Percentiles rank a stretch among this genome's conserved stretches.
These are phyloP conservation scores for Caenorhabditis auriculariae DNA, from an alignment of 2,888 invertebrate genomes.

Conservation along the genomic window DNA sequence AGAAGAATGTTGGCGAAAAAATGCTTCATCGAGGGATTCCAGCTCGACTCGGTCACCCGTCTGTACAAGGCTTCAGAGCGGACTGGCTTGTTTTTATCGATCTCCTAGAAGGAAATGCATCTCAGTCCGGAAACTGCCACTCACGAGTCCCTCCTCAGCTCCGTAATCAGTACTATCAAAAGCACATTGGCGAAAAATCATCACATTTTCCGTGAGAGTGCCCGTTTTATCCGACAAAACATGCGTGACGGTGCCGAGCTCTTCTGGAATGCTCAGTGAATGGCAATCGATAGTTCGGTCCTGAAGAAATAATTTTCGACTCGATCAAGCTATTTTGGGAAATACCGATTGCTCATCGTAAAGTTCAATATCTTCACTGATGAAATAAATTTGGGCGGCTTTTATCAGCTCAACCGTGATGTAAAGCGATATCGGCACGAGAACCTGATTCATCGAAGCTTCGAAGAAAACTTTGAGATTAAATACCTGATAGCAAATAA, in stretches of 20 bases:
- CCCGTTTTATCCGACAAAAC: constrained; percentile 58
- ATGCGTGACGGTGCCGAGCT: constrained; percentile 66
- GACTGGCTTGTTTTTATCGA: constrained; percentile 12
- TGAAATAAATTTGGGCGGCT: constrained; percentile 90
- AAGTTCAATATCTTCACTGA: constrained; percentile 83
- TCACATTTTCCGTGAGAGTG: constrained; percentile 93
- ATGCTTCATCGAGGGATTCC: constrained; percentile 20
- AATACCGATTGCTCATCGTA: constrained; percentile 75
- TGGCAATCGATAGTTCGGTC: constrained; percentile 81
- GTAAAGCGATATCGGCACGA: constrained; percentile 94
- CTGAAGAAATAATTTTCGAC: no score
- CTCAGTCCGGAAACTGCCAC: not conserved
- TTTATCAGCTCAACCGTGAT: constrained; percentile 96
- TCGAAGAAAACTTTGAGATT: not conserved
- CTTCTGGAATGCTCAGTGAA: constrained; percentile 84
- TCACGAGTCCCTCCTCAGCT: constrained; percentile 1
- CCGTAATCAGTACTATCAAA: constrained; percentile 37
- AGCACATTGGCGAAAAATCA: constrained; percentile 85
- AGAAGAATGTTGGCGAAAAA: constrained; percentile 86
- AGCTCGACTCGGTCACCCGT: constrained; percentile 11
- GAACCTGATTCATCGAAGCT: constrained; percentile 71
- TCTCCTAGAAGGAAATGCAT: not conserved
- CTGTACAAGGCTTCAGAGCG: constrained; percentile 6
- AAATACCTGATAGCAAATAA: constrained; percentile 47
- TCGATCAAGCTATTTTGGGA: not conserved